A percentile compares a stretch with the other conserved stretches of the same genome.
These are phyloP conservation scores for Tokudaia tokunoshimensis DNA, from an alignment of 2,797 vertebrate genomes.

Conservation along the genomic window DNA sequence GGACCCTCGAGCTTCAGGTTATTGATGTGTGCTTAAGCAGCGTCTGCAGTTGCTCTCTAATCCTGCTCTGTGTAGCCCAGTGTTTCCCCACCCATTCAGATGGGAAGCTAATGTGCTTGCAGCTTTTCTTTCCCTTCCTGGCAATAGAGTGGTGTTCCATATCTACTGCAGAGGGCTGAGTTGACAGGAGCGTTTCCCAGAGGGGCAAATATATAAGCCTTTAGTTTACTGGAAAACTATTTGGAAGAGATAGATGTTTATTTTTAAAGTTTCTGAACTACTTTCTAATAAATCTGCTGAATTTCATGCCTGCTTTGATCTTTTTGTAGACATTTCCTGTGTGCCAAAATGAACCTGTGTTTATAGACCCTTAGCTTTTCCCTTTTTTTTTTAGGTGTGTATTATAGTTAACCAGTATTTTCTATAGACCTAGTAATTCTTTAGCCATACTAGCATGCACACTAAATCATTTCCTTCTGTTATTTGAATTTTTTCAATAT, in stretches of 20 bases:
- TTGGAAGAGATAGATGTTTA: slow-evolving; percentile 6
- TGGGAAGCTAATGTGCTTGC: slow-evolving; percentile 79
- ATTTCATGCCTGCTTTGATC: slow-evolving; percentile 39
- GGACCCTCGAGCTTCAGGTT: slow-evolving; percentile 92
- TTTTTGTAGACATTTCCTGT: slow-evolving; percentile 14
- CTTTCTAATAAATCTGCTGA: slow-evolving; percentile 30
- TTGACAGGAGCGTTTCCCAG: neutral
- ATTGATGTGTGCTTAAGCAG: slow-evolving; percentile 85
- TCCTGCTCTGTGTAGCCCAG: slow-evolving; percentile 85
- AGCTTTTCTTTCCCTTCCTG: slow-evolving; percentile 79
- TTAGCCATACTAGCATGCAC: neutral
- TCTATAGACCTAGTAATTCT: slow-evolving; percentile 3
- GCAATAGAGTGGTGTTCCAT: slow-evolving; percentile 77
- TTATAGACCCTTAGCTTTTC: slow-evolving; percentile 16
- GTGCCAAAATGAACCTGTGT: slow-evolving; percentile 31
- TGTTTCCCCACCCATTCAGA: slow-evolving; percentile 81
- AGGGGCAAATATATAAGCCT: neutral
- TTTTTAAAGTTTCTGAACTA: slow-evolving; percentile 19
- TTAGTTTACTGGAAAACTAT: slow-evolving; percentile 1
- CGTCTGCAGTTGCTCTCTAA: slow-evolving; percentile 82
- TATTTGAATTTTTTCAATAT: slow-evolving; percentile 24
- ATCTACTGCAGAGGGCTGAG: slow-evolving; percentile 60
- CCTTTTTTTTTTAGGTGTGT: neutral
- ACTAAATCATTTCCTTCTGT: slow-evolving; percentile 3
- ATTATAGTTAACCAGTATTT: slow-evolving; percentile 46